A percentile compares a stretch with the other conserved stretches of the same genome.
phyloP scores from a whole-genome alignment of 2,888 invertebrate species.

The Bellardia pandia region DNA sequence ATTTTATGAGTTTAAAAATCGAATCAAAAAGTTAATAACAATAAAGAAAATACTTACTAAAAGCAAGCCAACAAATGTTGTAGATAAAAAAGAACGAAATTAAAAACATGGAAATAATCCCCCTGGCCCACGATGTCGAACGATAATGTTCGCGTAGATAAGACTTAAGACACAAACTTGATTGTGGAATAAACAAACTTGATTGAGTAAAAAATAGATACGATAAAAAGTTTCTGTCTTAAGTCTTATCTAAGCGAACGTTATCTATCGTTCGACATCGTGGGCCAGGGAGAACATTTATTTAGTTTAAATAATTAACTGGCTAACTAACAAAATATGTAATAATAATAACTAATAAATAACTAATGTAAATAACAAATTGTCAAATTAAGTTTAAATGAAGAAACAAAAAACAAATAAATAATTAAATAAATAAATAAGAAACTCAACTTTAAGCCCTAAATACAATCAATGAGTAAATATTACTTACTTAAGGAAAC shows the following conservation, averaged over 20 bases:
- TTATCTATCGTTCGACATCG: no score
- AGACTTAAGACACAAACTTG: no score
- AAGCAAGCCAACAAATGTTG: conserved; percentile 30
- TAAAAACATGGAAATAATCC: neutral
- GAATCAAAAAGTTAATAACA: conserved; percentile 36
- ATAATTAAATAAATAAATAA: neutral
- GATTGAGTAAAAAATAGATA: no score
- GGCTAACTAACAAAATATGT: neutral
- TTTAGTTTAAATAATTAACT: conserved; percentile 17
- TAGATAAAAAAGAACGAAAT: conserved; percentile 33
- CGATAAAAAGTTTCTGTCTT: no score
- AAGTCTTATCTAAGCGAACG: no score
- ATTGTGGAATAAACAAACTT: no score
- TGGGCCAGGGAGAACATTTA: no score
- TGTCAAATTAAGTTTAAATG: conserved; percentile 52
- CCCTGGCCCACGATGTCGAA: no score
- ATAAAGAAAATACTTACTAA: neutral
- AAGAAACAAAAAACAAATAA: neutral
- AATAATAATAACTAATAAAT: conserved; percentile 2
- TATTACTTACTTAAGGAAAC: conserved; percentile 66
- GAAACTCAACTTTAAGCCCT: conserved; percentile 51
- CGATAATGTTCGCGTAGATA: no score
- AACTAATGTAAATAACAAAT: conserved; percentile 53
- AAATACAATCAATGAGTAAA: conserved; percentile 69
- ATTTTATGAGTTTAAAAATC: conserved; percentile 67